phyloP scores from a whole-genome alignment of 2,888 invertebrate genomes.

The Helobdella robusta region DNA sequence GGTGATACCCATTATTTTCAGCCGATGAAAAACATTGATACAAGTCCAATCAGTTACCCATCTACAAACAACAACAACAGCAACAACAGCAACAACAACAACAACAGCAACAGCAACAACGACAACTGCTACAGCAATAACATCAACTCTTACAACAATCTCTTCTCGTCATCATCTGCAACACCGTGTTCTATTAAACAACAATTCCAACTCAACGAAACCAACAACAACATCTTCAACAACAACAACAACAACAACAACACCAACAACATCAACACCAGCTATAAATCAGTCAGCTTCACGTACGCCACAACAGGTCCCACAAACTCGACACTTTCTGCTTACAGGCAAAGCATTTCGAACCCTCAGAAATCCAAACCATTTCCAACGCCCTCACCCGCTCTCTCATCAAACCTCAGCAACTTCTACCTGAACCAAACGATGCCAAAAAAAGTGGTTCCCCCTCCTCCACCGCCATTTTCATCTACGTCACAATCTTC shows the following conservation, averaged over 20 bases:
- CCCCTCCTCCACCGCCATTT: slow-evolving; percentile 14
- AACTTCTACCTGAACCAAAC: slow-evolving; percentile 7
- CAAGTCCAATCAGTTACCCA: not conserved
- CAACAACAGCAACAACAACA: not conserved
- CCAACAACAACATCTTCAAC: not conserved
- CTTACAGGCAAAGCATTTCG: not conserved
- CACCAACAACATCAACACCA: slow-evolving; percentile 8
- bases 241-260: not conserved
- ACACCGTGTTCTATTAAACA: not conserved
- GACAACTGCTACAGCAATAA: not conserved
- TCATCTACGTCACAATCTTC: too few species aligned
- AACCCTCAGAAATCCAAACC: not conserved
- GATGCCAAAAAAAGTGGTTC: slow-evolving; percentile 14
- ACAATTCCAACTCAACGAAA: slow-evolving; percentile 2
- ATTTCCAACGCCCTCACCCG: not conserved
- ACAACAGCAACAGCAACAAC: not conserved
- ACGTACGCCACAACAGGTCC: not conserved
- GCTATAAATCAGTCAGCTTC: not conserved
- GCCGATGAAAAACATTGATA: not conserved
- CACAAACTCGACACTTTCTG: not conserved
- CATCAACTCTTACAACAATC: not conserved
- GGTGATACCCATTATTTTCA: not conserved
- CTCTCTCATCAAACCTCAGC: not conserved
- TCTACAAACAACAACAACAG: not conserved
- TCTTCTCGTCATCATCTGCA: too few species aligned